A percentile compares a stretch with the other conserved stretches of the same genome.
phyloP scores from a whole-genome alignment of 64 coral and sea anemone genomes.

The Dendrophyllia cribrosa region DNA sequence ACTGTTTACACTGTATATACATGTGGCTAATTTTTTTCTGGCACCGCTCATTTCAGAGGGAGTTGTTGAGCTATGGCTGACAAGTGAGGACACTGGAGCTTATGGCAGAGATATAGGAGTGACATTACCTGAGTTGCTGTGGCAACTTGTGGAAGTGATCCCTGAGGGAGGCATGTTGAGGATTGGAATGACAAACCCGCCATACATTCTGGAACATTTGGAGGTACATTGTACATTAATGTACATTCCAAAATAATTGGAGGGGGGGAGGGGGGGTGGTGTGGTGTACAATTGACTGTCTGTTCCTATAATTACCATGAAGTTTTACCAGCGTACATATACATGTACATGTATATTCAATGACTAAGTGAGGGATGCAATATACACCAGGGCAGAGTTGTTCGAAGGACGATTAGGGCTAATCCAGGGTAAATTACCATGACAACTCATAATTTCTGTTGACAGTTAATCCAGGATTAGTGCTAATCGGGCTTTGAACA shows the following conservation, averaged over 20 bases:
- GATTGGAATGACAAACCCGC: constrained; percentile 98
- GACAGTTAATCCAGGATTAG: no score
- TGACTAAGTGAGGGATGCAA: no score
- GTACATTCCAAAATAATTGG: neutral
- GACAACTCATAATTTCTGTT: no score
- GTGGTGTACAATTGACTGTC: neutral
- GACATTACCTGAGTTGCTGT: constrained; percentile 87
- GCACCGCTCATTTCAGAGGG: constrained; percentile 87
- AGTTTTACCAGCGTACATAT: no score
- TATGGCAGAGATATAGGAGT: constrained; percentile 97
- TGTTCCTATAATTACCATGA: neutral
- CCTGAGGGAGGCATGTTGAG: constrained; percentile 93
- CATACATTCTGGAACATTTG: constrained; percentile 97
- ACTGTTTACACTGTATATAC: no score
- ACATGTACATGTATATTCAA: no score
- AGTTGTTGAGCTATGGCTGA: constrained; percentile 98
- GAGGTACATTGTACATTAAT: constrained; percentile 59
- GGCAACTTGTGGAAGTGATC: constrained; percentile 97
- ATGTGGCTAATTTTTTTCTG: no score
- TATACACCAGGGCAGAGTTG: no score
- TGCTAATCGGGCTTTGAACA: no score
- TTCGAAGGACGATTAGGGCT: no score
- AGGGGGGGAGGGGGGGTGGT: neutral
- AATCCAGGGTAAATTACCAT: no score
- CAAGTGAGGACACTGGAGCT: constrained; percentile 97